Evolutionary conservation across 2,113 vertebrate genomes (phyloP), one percentile per base, ranked within the genome.

Genomic region (Alethe diademata): DNA sequence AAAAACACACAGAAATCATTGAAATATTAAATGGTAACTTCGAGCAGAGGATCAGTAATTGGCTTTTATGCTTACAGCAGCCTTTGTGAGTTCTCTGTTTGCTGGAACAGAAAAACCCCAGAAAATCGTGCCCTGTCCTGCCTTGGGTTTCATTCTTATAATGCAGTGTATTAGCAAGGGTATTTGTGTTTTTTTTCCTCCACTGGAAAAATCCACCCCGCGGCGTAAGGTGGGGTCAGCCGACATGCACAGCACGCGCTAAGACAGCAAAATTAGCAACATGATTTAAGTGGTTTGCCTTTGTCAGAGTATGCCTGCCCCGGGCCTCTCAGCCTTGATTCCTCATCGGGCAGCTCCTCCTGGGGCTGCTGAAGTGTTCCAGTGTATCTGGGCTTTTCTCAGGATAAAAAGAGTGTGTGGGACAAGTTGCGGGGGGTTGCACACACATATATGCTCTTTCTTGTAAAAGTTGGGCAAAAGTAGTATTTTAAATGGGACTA

Each of bases 391-490:
- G 2, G 38, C n/a, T 76, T 47, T 51, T 62, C 42, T 54, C 23
- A 1, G 36, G 71, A 7, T n/a, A 26, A 4, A 51, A 57, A 45
- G 23, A 31, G 20, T 0, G 0, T 4, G 1, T 6, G 3, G 54
- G 28, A 58, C 0, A 0, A 24, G 28, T 5, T 23, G 20, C 47
- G 9, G 10, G 11, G n/a, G 7, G 18, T 36, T 35, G 6, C 33
- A 3, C 26, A 1, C 5, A 5, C 16, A 0, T 18, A 1, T 0
- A 1, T 54, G 29, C 42, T 40, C 29, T 33, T 20, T 47, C 25
- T 45, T n/a, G 12, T 57, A 26, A 14, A 58, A 54, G 26, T 20
- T 47, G 40, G 38, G 38, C 28, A 35, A 11, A 62, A 42, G 45
- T 13, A 20, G 7, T 38, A 3, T 25, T 90, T 40, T 36, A 28